phyloP scores from a whole-genome alignment of 2,113 vertebrate species.

The Gopherus evgoodei region DNA sequence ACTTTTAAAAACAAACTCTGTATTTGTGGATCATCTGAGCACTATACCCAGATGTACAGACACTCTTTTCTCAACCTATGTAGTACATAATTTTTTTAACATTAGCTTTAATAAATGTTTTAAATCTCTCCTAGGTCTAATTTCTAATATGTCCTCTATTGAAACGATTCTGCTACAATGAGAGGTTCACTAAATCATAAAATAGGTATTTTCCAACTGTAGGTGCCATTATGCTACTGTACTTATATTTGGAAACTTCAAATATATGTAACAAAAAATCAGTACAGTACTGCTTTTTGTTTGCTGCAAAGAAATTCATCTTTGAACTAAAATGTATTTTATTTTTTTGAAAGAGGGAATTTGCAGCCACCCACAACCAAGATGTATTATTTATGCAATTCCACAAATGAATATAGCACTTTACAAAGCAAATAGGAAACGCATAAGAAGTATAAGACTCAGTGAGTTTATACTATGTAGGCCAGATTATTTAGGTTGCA shows the following conservation, averaged over 20 bases:
- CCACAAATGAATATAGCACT: slow-evolving; percentile 43
- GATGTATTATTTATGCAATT: slow-evolving; percentile 65
- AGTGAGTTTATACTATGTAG: not conserved
- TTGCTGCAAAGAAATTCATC: not conserved
- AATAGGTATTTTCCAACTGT: not conserved
- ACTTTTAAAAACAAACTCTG: too few relatives aligned
- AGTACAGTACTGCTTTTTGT: not conserved
- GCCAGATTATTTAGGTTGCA: not conserved
- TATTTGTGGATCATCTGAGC: too few relatives aligned
- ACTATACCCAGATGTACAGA: too few relatives aligned
- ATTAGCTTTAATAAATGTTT: too few relatives aligned
- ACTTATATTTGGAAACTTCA: slow-evolving; percentile 6
- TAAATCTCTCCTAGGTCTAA: too few relatives aligned
- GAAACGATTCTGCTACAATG: rapidly evolving
- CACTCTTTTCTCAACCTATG: too few relatives aligned
- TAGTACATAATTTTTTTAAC: too few relatives aligned
- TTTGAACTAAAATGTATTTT: not conserved
- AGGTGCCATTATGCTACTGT: not conserved
- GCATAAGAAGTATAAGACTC: slow-evolving; percentile 12
- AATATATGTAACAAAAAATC: not conserved
- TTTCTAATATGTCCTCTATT: not conserved
- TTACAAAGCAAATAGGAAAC: slow-evolving; percentile 45
- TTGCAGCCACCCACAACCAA: slow-evolving; percentile 16
- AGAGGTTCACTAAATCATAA: not conserved
- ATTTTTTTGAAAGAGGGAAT: not conserved